Conservation (phyloP, 1,140 invertebrate species). For the Acromyrmex charruanus region DNA sequence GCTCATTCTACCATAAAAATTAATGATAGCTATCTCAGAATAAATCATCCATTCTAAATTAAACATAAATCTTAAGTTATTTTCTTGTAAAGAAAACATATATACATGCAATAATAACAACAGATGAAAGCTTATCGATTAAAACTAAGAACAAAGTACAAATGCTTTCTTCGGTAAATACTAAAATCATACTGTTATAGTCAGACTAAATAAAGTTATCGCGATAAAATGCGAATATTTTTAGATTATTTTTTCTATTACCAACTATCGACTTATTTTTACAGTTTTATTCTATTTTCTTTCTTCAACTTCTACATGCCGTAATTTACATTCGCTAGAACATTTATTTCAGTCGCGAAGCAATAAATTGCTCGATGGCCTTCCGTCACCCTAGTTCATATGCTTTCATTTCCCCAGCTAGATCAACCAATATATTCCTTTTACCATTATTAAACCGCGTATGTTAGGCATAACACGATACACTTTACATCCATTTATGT, state of each 20-base stretch:
- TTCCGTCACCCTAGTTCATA: constrained; percentile 38
- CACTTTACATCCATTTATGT: not conserved
- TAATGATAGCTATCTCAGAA: too few relatives aligned
- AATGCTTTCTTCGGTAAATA: too few relatives aligned
- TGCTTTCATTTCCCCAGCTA: constrained; percentile 39
- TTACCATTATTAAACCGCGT: constrained; percentile 24
- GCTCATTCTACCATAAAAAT: too few relatives aligned
- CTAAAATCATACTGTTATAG: not conserved
- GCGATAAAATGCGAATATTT: constrained; percentile 56
- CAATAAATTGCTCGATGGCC: constrained; percentile 48
- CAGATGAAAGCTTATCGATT: too few relatives aligned
- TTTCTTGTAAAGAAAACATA: too few relatives aligned
- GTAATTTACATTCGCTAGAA: constrained; percentile 35
- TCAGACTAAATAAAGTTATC: constrained; percentile 55
- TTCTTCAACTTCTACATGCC: not conserved
- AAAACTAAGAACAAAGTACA: too few relatives aligned
- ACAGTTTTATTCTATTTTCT: constrained; percentile 22
- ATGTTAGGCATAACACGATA: not conserved
- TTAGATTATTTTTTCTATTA: constrained; percentile 37
- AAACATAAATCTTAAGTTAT: too few relatives aligned
- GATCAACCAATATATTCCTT: constrained; percentile 21
- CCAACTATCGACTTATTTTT: constrained; percentile 30
- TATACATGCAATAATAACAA: too few relatives aligned
- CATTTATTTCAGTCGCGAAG: constrained; percentile 43
- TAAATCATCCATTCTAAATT: too few relatives aligned